Evolutionary conservation across 2,888 invertebrate genomes (phyloP).

Genomic region (Teinopalpus imperialis): DNA sequence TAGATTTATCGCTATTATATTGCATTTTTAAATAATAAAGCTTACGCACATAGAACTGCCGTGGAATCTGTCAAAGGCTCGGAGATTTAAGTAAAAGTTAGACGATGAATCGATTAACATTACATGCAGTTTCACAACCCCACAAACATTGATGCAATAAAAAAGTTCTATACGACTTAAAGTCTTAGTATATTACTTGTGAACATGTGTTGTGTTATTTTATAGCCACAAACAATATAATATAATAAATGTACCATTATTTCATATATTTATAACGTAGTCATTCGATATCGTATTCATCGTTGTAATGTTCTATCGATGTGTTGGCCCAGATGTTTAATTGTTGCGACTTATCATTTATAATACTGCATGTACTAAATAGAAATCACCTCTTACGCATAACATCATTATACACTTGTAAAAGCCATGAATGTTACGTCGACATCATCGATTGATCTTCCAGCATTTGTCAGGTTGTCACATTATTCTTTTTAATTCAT

Average conservation of each 20-base stretch:
- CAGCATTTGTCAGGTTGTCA: slow-evolving; percentile 85
- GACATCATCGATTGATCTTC: slow-evolving; percentile 73
- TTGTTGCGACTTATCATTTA: slow-evolving; percentile 51
- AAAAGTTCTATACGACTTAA: slow-evolving; percentile 7
- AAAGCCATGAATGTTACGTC: slow-evolving; percentile 69
- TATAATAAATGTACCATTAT: slow-evolving; percentile 4
- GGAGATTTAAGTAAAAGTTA: slow-evolving; percentile 49
- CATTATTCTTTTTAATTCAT: slow-evolving; percentile 63
- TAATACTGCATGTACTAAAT: slow-evolving; percentile 62
- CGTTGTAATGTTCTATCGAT: slow-evolving; percentile 12
- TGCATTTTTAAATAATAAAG: slow-evolving; percentile 65
- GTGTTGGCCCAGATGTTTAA: slow-evolving; percentile 43
- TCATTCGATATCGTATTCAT: slow-evolving; percentile 14
- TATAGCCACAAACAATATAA: no score
- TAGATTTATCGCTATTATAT: slow-evolving; percentile 52
- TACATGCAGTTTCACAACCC: slow-evolving; percentile 57
- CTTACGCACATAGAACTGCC: slow-evolving; percentile 41
- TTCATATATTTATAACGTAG: slow-evolving; percentile 6
- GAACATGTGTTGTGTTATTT: no score
- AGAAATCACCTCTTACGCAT: slow-evolving; percentile 73
- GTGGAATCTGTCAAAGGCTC: slow-evolving; percentile 67
- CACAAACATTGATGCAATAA: slow-evolving; percentile 32
- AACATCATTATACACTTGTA: slow-evolving; percentile 61
- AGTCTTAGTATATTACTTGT: not conserved
- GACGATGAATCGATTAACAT: slow-evolving; percentile 62